phyloP scores from a whole-genome alignment of 2,113 vertebrate genomes.

The Rousettus leschenaultii region DNA sequence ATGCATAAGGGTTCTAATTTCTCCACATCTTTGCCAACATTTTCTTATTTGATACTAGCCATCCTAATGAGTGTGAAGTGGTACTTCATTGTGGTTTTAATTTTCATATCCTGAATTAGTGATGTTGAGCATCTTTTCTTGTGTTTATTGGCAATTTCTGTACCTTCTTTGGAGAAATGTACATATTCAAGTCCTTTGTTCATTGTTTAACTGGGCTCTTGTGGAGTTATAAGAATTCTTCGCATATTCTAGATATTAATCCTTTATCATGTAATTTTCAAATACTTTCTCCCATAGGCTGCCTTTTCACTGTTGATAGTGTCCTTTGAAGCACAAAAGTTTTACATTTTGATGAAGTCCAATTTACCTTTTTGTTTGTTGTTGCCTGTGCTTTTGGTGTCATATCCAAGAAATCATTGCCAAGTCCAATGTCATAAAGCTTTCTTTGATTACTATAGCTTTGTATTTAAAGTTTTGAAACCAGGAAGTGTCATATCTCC shows the following conservation, averaged over 20 bases:
- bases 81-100: neutral
- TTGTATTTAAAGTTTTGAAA: slow-evolving; percentile 20
- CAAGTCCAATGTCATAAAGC: neutral
- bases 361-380: neutral
- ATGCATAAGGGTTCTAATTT: neutral
- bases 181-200: neutral
- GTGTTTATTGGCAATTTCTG: neutral
- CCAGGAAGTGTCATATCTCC: neutral
- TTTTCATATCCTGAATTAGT: neutral
- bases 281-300: neutral
- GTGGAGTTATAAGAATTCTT: neutral
- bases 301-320: neutral
- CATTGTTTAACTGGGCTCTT: neutral
- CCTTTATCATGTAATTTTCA: neutral
- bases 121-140: neutral
- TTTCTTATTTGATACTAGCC: neutral
- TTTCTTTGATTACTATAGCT: neutral
- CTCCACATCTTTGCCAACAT: neutral
- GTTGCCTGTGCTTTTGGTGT: neutral
- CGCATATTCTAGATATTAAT: neutral
- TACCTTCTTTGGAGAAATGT: neutral
- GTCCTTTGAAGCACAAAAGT: neutral
- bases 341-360: neutral
- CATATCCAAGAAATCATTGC: neutral
- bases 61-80: neutral